Evolutionary conservation across 2,888 invertebrate genomes (phyloP).

Genomic region (Eristalis pertinax): DNA sequence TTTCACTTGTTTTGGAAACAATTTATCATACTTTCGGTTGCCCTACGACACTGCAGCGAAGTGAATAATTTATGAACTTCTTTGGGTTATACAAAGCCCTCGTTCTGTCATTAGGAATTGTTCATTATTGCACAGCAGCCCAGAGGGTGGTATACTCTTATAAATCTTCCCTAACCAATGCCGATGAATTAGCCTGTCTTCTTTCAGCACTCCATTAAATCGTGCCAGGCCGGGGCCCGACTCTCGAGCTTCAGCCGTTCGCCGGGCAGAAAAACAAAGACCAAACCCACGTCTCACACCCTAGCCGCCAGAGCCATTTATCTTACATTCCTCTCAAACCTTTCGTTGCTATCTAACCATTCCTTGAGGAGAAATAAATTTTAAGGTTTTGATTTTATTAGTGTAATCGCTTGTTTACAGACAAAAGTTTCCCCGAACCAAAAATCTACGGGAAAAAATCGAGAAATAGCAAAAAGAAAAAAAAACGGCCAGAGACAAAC

Average conservation of each 20-base stretch:
- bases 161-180: slow-evolving; percentile 64
- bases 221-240: not conserved
- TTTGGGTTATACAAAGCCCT: slow-evolving; percentile 28
- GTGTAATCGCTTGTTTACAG: slow-evolving; percentile 70
- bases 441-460: slow-evolving; percentile 19
- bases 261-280: slow-evolving; percentile 4
- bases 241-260: slow-evolving; percentile 4
- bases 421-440: slow-evolving; percentile 49
- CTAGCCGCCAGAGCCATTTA: slow-evolving; percentile 51
- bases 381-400: slow-evolving; percentile 70
- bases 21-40: slow-evolving; percentile 67
- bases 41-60: slow-evolving; percentile 35
- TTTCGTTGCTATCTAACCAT: slow-evolving; percentile 50
- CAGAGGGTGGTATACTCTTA: not conserved
- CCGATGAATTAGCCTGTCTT: slow-evolving; percentile 63
- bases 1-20: slow-evolving; percentile 50
- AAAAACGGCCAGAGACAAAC: slow-evolving; percentile 46
- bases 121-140: slow-evolving; percentile 39
- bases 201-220: slow-evolving; percentile 57
- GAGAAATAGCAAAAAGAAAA: slow-evolving; percentile 8
- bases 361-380: slow-evolving; percentile 68
- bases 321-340: slow-evolving; percentile 52
- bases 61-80: slow-evolving; percentile 68
- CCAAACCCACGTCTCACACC: slow-evolving; percentile 33
- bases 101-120: slow-evolving; percentile 51